Base-by-base conservation (phyloP, 2,888 invertebrate species). In the Drosophila planitibia region DNA sequence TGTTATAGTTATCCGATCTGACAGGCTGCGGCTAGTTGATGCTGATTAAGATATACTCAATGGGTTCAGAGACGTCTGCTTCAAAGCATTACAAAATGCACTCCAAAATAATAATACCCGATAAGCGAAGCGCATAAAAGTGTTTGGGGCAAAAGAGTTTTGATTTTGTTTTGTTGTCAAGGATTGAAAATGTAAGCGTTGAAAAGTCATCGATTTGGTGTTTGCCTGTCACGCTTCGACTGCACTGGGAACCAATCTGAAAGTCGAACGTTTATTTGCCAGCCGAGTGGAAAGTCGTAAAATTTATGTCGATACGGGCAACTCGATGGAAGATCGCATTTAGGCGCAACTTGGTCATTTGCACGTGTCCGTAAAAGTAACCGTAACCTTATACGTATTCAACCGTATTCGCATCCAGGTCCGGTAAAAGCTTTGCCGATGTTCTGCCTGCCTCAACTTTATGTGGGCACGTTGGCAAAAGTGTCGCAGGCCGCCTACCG, bases 331-430 rank as follows among this genome's bases (percentile, higher is more conserved):
- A 51, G 41, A 70, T 82, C 74, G 76, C 72, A 70, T 74, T 84
- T 84, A 82, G 83, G 76, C 81, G 71, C 83, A 76, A 67, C 78
- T 79, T 72, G 69, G 77, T 59, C 80, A 74, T 85, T 78, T 70
- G 76, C 83, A 81, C 83, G 83, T 82, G 72, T 66, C 52, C 73
- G 22, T 41, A 32, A 14, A 30, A 10, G 41, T 32, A 58, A 22
- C 22, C 41, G 30, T 32, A 32, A 32, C 25, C 28, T 16, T 35
- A 25, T 54, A 25, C 35, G 10, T 19, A 37, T 25, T 19, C 55
- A 14, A 12, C n/a, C 28, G n/a, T 4, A 12, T 44, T 14, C n/a
- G 16, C 19, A n/a, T 14, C 16, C 44, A 6, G 30, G n/a, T 25
- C 22, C 47, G 47, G 47, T 47, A 16, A 7, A 25, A 47, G 16